phyloP scores from a whole-genome alignment of 2,797 vertebrate genomes.

The Sarcophilus harrisii region DNA sequence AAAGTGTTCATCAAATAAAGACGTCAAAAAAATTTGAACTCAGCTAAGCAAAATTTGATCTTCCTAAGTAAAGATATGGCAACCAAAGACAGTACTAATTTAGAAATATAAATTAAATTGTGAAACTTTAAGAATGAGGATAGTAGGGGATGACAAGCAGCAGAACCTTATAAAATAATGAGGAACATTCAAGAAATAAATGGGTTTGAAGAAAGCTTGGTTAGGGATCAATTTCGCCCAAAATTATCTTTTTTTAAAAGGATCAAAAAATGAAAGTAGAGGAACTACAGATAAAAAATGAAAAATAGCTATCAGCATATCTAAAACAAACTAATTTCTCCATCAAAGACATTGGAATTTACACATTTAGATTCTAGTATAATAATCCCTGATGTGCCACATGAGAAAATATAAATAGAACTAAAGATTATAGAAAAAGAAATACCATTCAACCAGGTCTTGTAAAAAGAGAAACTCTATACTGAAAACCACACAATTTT shows the following conservation, averaged over 20 bases:
- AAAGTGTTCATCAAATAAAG: not conserved
- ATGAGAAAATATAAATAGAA: not conserved
- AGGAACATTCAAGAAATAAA: not conserved
- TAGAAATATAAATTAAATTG: not conserved
- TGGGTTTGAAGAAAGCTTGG: not conserved
- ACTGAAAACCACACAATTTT: not conserved
- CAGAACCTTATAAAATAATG: not conserved
- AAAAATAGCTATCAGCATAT: not conserved
- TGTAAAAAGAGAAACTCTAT: not conserved
- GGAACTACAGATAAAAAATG: not conserved
- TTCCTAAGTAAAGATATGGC: not conserved
- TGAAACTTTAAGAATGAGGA: not conserved
- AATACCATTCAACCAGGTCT: not conserved
- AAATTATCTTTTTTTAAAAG: not conserved
- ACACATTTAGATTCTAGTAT: not conserved
- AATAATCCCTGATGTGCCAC: not conserved
- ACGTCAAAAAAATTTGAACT: not conserved
- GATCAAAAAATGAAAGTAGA: not conserved
- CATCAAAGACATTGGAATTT: not conserved
- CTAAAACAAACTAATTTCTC: not conserved
- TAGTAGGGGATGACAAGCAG: not conserved
- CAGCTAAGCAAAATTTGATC: not conserved
- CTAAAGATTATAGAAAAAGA: not conserved
- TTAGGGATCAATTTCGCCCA: not conserved
- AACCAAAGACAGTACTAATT: not conserved